Evolutionary conservation across 92 coral and sea anemone species (phyloP).

Genomic region (Nematostella vectensis): DNA sequence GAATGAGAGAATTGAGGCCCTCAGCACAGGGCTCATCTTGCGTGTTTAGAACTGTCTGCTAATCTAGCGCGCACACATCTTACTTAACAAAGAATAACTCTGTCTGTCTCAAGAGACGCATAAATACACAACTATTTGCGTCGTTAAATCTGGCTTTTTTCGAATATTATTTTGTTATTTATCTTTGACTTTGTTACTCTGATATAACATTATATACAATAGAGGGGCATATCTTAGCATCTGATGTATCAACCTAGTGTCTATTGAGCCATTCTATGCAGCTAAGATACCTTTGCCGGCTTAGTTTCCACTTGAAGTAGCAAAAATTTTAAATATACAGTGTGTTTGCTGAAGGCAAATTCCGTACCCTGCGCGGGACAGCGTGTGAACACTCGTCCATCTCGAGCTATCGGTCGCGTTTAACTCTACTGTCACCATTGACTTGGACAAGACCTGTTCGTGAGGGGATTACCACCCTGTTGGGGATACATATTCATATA

Average conservation of each 20-base stretch:
- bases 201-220: constrained; percentile 34
- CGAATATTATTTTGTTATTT: constrained; percentile 26
- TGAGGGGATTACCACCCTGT: constrained; percentile 72
- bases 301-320: constrained; percentile 39
- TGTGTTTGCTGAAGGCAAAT: constrained; percentile 19
- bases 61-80: constrained; percentile 20
- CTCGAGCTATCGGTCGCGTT: no score
- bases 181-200: constrained; percentile 19
- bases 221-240: constrained; percentile 29
- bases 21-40: constrained; percentile 19
- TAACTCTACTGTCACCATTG: constrained; percentile 11
- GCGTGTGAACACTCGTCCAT: no score
- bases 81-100: constrained; percentile 6
- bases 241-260: constrained; percentile 31
- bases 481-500: constrained; percentile 95
- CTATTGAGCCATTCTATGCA: constrained; percentile 14
- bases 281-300: constrained; percentile 22
- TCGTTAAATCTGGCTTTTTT: constrained; percentile 19
- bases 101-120: constrained; percentile 8
- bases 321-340: constrained; percentile 35
- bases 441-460: constrained; percentile 75
- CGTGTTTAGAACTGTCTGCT: constrained; percentile 18
- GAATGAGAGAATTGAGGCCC: constrained; percentile 30
- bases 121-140: constrained; percentile 26
- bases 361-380: no score